Evolutionary conservation across 2,113 vertebrate genomes (phyloP), one percentile per base, ranked within the genome.

Genomic region (Conger conger): DNA sequence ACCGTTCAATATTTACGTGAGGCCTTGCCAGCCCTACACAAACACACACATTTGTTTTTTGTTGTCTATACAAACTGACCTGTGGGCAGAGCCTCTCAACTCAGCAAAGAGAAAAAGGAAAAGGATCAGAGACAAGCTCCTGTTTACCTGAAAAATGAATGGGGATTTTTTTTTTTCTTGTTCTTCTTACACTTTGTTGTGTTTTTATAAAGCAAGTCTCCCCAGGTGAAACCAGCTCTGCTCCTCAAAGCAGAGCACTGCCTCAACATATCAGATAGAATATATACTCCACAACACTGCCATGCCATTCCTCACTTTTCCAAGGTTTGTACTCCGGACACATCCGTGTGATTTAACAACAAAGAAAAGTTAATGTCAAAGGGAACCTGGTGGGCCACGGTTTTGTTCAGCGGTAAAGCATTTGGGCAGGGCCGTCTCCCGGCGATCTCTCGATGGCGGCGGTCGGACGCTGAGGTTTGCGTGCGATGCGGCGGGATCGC

Each of bases 91-190:
- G 23, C 57, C 57, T 63, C 20, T 63, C 23, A 27, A 20, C 57
- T 27, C 18, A 1, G 18, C 23, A 63, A 63, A 63, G 57, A 63
- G 3, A 63, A 0, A 27, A 0, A 27, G 57, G 57, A 53, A 27
- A 53, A 54, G 76, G 82, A 77, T 83, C 76, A 37, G 30, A 77
- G 73, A 76, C 40, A 53, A 83, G 9, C 40, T 53, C 40, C 38
- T 11, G n/a, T 77, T 77, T 53, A 77, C 16, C 20, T 83, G 42
- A 83, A 83, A 83, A 83, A 83, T 77, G 42, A 36, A 83, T 83
- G 45, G 37, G 37, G 27, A 76, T 45, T 42, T 83, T 23, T 30
- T 53, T 53, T 53, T 35, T 9, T 13, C 45, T 50, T 50, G 11
- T 54, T 18, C 57, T 23, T 63, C 20, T 63, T 27, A 63, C 57